phyloP scores from a whole-genome alignment of 2,888 invertebrate species.

The Nineta flava region DNA sequence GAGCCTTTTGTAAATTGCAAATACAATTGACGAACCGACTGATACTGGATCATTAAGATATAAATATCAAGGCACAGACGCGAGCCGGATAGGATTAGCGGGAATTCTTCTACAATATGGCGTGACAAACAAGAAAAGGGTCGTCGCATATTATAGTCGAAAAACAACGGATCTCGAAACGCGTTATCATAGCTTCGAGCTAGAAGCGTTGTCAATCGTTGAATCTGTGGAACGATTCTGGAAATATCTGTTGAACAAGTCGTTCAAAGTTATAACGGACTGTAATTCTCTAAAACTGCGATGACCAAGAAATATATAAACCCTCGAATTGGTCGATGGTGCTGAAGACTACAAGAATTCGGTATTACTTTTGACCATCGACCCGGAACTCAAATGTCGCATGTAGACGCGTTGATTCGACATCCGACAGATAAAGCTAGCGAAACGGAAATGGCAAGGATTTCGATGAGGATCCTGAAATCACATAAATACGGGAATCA shows the following conservation, averaged over 20 bases:
- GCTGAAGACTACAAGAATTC: background rate
- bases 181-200: slow-evolving; percentile 21
- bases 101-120: slow-evolving; percentile 22
- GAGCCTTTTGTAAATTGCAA: slow-evolving; percentile 16
- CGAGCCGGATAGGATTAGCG: slow-evolving; percentile 17
- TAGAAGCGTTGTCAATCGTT: slow-evolving; percentile 22
- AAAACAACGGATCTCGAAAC: slow-evolving; percentile 18
- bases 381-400: slow-evolving; percentile 11
- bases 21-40: slow-evolving; percentile 12
- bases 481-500: background rate
- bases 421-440: slow-evolving; percentile 7
- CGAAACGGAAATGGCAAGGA: slow-evolving; percentile 5
- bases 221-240: slow-evolving; percentile 18
- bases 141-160: slow-evolving; percentile 19
- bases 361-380: background rate
- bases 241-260: slow-evolving; percentile 19
- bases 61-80: slow-evolving; percentile 20
- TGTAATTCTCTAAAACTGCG: slow-evolving; percentile 17
- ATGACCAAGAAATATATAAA: slow-evolving; percentile 13
- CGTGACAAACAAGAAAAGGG: slow-evolving; percentile 13
- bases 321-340: background rate
- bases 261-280: slow-evolving; percentile 19
- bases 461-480: background rate
- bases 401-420: slow-evolving; percentile 16
- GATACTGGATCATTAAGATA: slow-evolving; percentile 18